Base-by-base conservation (phyloP, 2,888 invertebrate genomes). In the Pammene fasciana region DNA sequence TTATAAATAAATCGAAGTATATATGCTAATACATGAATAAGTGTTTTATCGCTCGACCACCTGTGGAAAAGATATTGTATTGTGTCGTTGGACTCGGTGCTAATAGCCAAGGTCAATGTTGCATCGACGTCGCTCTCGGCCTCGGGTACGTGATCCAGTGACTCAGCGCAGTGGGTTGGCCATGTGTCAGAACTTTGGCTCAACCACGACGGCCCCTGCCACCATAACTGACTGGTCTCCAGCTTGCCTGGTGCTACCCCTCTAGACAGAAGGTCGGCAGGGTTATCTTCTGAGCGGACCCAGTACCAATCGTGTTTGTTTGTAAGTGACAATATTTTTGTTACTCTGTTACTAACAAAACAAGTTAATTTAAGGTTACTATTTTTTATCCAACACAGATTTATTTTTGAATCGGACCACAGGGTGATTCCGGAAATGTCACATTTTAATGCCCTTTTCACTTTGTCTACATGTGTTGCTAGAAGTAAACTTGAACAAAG, bases 1-100 rank as follows among this genome's bases (percentile, higher is more conserved):
- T 64, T 64, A 13, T 54, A n/a, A 43, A 26, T n/a, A 26, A 64
- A 64, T 43, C 64, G 9, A 9, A 54, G 9, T 13, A 54, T 26
- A 26, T 26, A 18, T 9, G 54, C 50, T 52, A 50, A 6, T 18
- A 36, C 4, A 8, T 48, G n/a, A 5, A 50, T 43, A 10, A 62
- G 62, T 11, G 11, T 50, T 5, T 36, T 38, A 5, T 38, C 8
- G 16, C 13, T 50, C 41, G 62, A 62, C 48, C 50, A 62, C 41
- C 36, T 50, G 6, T 62, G n/a, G 38, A 61, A 38, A 11, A 50
- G 11, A 36, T 60, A 4, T 34, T 46, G 7, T 14, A 60, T 60
- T 43, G 16, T 18, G 4, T 18, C 5, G 45, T 13, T 59, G 0
- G 59, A 9, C 11, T 6, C 11, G 5, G 26, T 18, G 18, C 26